Conservation (phyloP, 2,888 invertebrate genomes). For the Chloroclysta siterata region DNA sequence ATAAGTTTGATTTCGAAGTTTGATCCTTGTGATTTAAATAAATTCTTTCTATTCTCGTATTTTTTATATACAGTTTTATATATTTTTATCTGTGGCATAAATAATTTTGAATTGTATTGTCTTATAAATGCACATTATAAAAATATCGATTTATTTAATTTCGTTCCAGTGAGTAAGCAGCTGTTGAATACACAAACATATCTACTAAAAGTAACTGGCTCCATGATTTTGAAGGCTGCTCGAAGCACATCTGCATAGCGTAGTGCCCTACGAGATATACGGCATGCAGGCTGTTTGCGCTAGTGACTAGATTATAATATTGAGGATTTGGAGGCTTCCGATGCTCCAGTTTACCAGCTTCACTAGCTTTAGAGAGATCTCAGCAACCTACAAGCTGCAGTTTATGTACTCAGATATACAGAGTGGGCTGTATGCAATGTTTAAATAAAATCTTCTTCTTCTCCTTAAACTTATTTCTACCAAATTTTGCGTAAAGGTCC, state of each 20-base stretch:
- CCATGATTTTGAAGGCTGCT: neutral
- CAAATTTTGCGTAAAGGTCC: too few species aligned
- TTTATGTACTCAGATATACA: neutral
- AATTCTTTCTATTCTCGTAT: too few species aligned
- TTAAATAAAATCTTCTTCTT: too few species aligned
- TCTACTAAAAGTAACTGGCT: neutral
- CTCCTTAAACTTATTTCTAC: too few species aligned
- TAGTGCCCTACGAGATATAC: neutral
- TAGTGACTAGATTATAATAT: slow-evolving; percentile 22
- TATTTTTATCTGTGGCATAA: too few species aligned
- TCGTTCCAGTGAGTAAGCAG: too few species aligned
- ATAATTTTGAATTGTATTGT: too few species aligned
- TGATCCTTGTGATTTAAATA: too few species aligned
- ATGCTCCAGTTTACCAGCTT: slow-evolving; percentile 8
- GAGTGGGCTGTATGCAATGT: too few species aligned
- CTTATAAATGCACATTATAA: too few species aligned
- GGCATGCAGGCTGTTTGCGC: slow-evolving; percentile 13
- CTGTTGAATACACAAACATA: neutral
- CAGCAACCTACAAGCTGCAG: neutral
- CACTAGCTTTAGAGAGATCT: slow-evolving; percentile 1
- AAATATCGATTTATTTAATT: neutral
- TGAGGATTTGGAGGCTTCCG: slow-evolving; percentile 3
- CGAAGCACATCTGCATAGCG: slow-evolving; percentile 11
- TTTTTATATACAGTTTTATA: too few species aligned
- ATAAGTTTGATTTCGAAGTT: too few species aligned